Conservation (phyloP, 2,797 vertebrate species). For the Sebastes steindachneri region DNA sequence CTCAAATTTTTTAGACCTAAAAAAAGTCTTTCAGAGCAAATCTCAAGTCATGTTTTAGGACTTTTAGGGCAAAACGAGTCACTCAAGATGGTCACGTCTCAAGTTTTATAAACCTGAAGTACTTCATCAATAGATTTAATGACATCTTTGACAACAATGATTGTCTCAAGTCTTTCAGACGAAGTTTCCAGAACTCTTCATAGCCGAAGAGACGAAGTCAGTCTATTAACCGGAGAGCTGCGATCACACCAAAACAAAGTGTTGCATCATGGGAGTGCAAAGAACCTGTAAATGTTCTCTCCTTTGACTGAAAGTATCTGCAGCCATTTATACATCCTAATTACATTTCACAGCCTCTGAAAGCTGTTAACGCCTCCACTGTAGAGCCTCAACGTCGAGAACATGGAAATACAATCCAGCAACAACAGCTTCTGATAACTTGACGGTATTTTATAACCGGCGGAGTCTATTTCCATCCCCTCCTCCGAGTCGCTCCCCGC, state of each 20-base stretch:
- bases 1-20: too few relatives aligned
- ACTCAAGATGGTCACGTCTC: background rate
- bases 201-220: too few relatives aligned
- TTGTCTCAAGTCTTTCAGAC: too few relatives aligned
- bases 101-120: background rate
- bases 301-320: background rate
- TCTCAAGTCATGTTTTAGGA: background rate
- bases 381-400: background rate
- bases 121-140: background rate
- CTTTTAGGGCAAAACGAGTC: background rate
- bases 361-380: constrained; percentile 21
- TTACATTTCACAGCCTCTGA: constrained; percentile 21
- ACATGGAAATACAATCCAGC: constrained; percentile 19
- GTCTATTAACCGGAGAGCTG: background rate
- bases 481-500: constrained; percentile 31
- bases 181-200: background rate
- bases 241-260: background rate
- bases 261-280: background rate
- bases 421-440: constrained; percentile 22
- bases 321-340: background rate
- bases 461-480: constrained; percentile 51
- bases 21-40: background rate
- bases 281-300: background rate
- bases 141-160: too few relatives aligned
- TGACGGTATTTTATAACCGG: constrained; percentile 14